These are phyloP conservation scores for Spea bombifrons DNA, from an alignment of 2,113 vertebrate genomes.

Conservation along the genomic window DNA sequence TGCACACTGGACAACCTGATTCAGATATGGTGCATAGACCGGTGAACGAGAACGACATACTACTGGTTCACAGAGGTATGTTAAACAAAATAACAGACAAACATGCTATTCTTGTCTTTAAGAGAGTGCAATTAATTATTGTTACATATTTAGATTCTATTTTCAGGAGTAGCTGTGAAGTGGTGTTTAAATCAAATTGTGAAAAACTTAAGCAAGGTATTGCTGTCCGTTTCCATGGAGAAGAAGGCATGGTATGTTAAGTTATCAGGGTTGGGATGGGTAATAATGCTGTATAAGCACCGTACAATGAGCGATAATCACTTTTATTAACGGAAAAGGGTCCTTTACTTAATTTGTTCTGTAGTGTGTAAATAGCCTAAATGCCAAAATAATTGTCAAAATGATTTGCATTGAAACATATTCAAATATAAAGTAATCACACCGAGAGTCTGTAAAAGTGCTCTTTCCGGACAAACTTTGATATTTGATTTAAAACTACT, in stretches of 20 bases:
- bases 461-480: too few species aligned
- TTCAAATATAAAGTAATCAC: too few species aligned
- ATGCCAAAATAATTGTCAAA: too few species aligned
- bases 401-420: too few species aligned
- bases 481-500: too few species aligned
- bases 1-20: conserved; percentile 85
- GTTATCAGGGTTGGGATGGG: neutral
- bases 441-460: too few species aligned
- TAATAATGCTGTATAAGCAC: too few species aligned
- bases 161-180: conserved; percentile 98
- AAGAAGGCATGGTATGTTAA: conserved; percentile 93
- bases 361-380: too few species aligned
- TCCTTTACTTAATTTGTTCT: too few species aligned
- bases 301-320: too few species aligned
- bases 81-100: neutral
- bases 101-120: conserved; percentile 21
- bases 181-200: conserved; percentile 93
- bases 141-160: conserved; percentile 85
- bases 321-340: too few species aligned
- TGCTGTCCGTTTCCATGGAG: conserved; percentile 94
- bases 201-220: conserved; percentile 97
- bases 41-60: conserved; percentile 93
- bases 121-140: conserved; percentile 58
- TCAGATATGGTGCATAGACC: conserved; percentile 97
- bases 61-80: conserved; percentile 94